These are phyloP conservation scores for Micrastur ruficollis DNA, from an alignment of 2,797 vertebrate species.

Conservation along the genomic window DNA sequence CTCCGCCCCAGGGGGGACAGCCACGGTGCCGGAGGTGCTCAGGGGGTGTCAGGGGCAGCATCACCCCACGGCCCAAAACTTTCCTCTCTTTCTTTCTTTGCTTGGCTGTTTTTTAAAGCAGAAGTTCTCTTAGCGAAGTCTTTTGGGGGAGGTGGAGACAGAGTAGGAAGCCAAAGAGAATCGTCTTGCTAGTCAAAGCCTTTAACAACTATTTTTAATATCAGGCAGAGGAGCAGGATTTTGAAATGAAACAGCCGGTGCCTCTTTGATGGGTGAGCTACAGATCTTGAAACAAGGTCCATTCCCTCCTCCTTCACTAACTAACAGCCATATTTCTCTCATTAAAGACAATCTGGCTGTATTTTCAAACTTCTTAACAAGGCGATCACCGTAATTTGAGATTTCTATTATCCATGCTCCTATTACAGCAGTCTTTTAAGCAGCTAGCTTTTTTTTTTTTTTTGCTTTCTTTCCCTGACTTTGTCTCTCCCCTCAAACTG, in stretches of 20 bases:
- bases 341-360: constrained; percentile 76
- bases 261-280: constrained; percentile 66
- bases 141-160: constrained; percentile 47
- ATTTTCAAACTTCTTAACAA: constrained; percentile 77
- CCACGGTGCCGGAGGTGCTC: accelerated
- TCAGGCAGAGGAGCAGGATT: constrained; percentile 71
- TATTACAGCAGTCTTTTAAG: constrained; percentile 75
- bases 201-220: constrained; percentile 77
- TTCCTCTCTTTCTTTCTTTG: constrained; percentile 16
- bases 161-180: constrained; percentile 71
- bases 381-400: constrained; percentile 76
- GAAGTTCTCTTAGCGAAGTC: constrained; percentile 51
- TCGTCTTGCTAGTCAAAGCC: constrained; percentile 70
- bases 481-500: constrained; percentile 85
- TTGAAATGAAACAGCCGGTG: constrained; percentile 70
- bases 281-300: constrained; percentile 76
- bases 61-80: background rate
- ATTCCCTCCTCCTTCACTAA: constrained; percentile 75
- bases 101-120: constrained; percentile 26
- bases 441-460: constrained; percentile 13
- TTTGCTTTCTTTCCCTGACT: constrained; percentile 72
- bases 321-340: constrained; percentile 76
- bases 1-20: accelerated
- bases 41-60: background rate
- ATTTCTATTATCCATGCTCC: constrained; percentile 79